A percentile compares a stretch with the other conserved stretches of the same genome.
Evolutionary conservation across 2,113 vertebrate genomes (phyloP).

Genomic region (Aegithalos caudatus): DNA sequence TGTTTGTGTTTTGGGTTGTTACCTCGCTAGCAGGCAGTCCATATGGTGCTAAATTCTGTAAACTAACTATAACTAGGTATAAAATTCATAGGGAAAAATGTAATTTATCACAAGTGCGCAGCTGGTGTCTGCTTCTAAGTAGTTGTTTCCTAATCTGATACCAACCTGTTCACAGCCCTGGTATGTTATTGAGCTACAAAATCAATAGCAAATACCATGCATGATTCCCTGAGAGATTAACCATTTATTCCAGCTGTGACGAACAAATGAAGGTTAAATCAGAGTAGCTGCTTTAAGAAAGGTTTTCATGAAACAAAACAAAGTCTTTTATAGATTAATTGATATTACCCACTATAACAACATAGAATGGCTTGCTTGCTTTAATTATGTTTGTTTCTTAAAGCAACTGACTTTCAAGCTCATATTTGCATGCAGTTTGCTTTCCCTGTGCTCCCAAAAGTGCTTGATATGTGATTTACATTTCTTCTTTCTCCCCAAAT

Average conservation of each 20-base stretch:
- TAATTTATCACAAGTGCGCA: conserved; percentile 74
- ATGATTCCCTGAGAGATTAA: conserved; percentile 69
- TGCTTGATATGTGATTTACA: not conserved
- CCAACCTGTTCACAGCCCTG: conserved; percentile 42
- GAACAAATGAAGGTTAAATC: conserved; percentile 73
- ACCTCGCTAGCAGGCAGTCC: conserved; percentile 40
- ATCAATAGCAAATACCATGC: conserved; percentile 72
- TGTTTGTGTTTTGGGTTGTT: not conserved
- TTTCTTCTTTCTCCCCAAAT: not conserved
- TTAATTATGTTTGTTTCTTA: not conserved
- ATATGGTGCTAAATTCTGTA: conserved; percentile 70
- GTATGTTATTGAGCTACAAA: conserved; percentile 68
- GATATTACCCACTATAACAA: conserved; percentile 11
- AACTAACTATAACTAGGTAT: conserved; percentile 70
- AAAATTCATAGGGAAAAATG: conserved; percentile 65
- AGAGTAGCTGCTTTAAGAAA: not conserved
- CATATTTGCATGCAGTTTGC: not conserved
- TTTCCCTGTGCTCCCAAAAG: not conserved
- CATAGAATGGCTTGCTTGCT: not conserved
- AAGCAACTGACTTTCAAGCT: conserved; percentile 12
- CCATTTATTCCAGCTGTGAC: conserved; percentile 65
- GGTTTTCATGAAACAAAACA: not conserved
- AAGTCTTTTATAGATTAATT: not conserved
- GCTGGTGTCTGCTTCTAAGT: conserved; percentile 69
- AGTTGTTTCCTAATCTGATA: conserved; percentile 75